Evolutionary conservation across 2,797 vertebrate species (phyloP), one percentile per base, ranked within the genome.

Genomic region (Hypotaenidia okinawae): DNA sequence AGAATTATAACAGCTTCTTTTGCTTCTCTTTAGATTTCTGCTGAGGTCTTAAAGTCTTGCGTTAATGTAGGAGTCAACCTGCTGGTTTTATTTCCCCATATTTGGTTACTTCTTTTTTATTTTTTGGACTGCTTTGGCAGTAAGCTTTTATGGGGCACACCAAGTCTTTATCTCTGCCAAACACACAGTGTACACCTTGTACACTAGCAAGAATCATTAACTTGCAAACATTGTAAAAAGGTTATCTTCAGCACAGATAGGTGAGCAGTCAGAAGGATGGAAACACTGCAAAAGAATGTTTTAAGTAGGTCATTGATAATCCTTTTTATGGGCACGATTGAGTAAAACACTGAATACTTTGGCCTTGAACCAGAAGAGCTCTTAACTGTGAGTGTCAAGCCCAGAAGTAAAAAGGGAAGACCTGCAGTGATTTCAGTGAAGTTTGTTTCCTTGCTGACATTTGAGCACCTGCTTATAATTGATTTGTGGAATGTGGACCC

Each of bases 181-280:
- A 90, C 87, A 78, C 28, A 5, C 8, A 9, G 32, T 55, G 90
- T 90, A 91, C 85, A 91, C 64, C 67, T 87, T 74, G 91, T 74
- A 52, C 79, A 25, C 30, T 14, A 13, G 72, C 45, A n/a, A 67
- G 61, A 96, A 95, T 96, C 84, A 96, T 96, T 96, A 94, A 96
- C 96, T 74, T 91, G 68, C 13, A 13, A 70, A 15, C 32, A 37
- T 27, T 70, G 43, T 92, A 89, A 87, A 91, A 88, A 70, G 68
- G 39, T 93, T 92, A 87, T 93, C 93, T 85, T 80, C 3, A 2
- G 23, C 51, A 58, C 51, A 66, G 45, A 52, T 6, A 85, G 54
- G 86, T 83, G 69, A 87, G 75, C 61, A 74, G 87, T 77, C 84
- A 89, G 75, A 79, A 76, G 87, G 68, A 85, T 68, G 66, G 79